phyloP scores from a whole-genome alignment of 1,140 invertebrate genomes.

The Theocolax elegans region DNA sequence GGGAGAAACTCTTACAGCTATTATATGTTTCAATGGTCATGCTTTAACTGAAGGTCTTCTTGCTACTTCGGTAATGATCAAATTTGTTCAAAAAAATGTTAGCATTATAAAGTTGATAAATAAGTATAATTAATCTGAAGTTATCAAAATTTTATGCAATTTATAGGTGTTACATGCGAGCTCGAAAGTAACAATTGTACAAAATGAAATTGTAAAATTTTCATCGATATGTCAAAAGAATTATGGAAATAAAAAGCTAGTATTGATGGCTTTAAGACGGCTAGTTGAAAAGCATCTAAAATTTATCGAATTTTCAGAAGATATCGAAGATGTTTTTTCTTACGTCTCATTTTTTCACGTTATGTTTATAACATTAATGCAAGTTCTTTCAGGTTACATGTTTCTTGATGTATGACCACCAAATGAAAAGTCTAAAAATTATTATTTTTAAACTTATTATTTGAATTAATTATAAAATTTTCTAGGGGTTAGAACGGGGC shows the following conservation, averaged over 20 bases:
- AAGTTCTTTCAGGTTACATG: slow-evolving; percentile 29
- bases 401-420: too few relatives aligned
- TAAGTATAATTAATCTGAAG: too few relatives aligned
- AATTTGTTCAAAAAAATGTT: too few relatives aligned
- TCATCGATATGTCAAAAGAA: neutral
- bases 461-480: too few relatives aligned
- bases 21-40: slow-evolving; percentile 17
- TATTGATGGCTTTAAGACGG: neutral
- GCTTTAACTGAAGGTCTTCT: slow-evolving; percentile 33
- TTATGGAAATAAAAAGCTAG: neutral
- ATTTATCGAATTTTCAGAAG: slow-evolving; percentile 25
- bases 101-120: too few relatives aligned
- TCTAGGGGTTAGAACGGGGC: too few relatives aligned
- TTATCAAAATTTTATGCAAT: too few relatives aligned
- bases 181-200: slow-evolving; percentile 17
- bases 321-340: slow-evolving; percentile 27
- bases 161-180: slow-evolving; percentile 22
- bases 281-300: neutral
- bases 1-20: slow-evolving; percentile 14
- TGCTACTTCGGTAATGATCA: slow-evolving; percentile 18
- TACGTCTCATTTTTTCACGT: slow-evolving; percentile 23
- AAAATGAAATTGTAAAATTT: slow-evolving; percentile 1
- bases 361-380: slow-evolving; percentile 20
- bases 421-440: too few relatives aligned
- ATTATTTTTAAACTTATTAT: too few relatives aligned